Percentiles rank a stretch among this genome's conserved stretches.
phyloP scores from a whole-genome alignment of 1,140 invertebrate genomes.

The Leptonema lineaticorne region DNA sequence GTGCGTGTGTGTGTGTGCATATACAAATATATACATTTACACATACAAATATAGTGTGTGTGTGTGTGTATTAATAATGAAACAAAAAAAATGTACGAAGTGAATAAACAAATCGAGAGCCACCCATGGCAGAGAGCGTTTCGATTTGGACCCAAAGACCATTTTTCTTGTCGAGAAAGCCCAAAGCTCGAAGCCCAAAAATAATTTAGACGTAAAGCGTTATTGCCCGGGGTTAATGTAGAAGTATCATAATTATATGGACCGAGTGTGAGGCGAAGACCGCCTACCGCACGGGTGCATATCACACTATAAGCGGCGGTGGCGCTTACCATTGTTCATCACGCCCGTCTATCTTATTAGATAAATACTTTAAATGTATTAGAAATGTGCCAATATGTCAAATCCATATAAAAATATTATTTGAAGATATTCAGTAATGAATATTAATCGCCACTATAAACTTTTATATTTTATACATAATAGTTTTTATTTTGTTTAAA shows the following conservation, averaged over 20 bases:
- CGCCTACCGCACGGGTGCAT: conserved; percentile 9
- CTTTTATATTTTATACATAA: too few relatives aligned
- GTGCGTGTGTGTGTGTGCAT: too few relatives aligned
- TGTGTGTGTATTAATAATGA: conserved; percentile 10
- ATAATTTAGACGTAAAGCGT: conserved; percentile 40
- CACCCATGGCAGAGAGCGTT: conserved; percentile 19
- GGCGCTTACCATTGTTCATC: not conserved
- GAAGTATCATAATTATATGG: conserved; percentile 40
- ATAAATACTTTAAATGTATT: too few relatives aligned
- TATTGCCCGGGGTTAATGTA: conserved; percentile 33
- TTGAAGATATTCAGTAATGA: too few relatives aligned
- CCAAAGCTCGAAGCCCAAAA: too few relatives aligned
- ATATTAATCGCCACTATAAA: too few relatives aligned
- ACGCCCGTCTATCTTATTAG: not conserved
- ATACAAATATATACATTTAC: too few relatives aligned
- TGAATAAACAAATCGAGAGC: conserved; percentile 20
- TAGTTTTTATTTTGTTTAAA: too few relatives aligned
- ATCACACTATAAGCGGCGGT: conserved; percentile 17
- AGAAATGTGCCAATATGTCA: too few relatives aligned
- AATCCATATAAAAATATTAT: too few relatives aligned
- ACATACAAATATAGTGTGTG: too few relatives aligned
- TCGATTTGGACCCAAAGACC: conserved; percentile 23
- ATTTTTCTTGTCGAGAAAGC: conserved; percentile 38
- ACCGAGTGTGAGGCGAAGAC: conserved; percentile 31
- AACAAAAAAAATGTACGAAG: too few relatives aligned